A percentile compares a stretch with the other conserved stretches of the same genome.
Conservation (phyloP, 2,113 vertebrate genomes). For the Aegotheles bennettii region DNA sequence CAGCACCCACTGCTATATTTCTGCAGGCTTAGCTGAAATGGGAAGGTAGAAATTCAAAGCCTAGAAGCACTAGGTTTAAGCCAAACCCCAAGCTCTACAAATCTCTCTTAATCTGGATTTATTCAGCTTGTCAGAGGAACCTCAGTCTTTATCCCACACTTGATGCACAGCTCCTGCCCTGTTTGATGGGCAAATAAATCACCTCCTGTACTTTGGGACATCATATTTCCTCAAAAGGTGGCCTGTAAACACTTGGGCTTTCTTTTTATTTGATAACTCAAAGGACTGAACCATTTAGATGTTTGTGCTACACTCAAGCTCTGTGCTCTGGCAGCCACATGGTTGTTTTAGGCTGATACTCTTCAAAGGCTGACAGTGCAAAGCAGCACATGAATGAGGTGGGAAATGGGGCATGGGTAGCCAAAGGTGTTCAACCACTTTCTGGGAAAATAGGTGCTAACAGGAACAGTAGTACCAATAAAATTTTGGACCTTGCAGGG, state of each 20-base stretch:
- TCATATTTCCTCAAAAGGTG: not conserved
- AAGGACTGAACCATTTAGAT: too few species aligned
- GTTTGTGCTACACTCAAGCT: not conserved
- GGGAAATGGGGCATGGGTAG: not conserved
- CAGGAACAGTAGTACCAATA: not conserved
- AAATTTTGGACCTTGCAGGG: not conserved
- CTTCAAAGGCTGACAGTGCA: accelerated
- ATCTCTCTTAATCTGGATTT: not conserved
- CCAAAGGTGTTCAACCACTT: not conserved
- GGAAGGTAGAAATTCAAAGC: too few species aligned
- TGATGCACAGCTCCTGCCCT: not conserved
- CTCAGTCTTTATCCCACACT: not conserved
- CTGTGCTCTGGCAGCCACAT: not conserved
- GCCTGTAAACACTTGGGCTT: accelerated
- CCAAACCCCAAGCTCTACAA: not conserved
- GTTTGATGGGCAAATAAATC: too few species aligned
- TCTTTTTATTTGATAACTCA: not conserved
- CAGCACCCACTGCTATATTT: accelerated
- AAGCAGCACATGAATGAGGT: not conserved
- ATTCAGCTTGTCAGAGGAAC: not conserved
- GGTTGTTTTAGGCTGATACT: not conserved
- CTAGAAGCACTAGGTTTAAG: not conserved
- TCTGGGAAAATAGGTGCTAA: not conserved
- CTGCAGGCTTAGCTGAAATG: too few species aligned
- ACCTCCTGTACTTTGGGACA: not conserved